Percentiles rank a stretch among this genome's conserved stretches.
Evolutionary conservation across 2,888 invertebrate genomes (phyloP).

Genomic region (Selenia dentaria): DNA sequence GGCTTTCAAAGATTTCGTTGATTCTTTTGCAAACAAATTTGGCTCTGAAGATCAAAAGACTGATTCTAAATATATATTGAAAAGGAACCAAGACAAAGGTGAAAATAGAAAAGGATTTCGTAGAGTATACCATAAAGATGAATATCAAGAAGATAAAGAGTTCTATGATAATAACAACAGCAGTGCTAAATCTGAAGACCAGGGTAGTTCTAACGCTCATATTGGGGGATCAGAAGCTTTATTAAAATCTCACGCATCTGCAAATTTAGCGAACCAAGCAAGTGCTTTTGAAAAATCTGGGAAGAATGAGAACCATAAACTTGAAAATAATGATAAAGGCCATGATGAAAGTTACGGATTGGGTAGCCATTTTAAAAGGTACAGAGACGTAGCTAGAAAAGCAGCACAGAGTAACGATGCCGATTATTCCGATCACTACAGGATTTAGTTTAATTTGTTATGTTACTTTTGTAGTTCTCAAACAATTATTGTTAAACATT

Average conservation of each 20-base stretch:
- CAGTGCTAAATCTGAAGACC: constrained; percentile 52
- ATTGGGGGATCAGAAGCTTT: constrained; percentile 56
- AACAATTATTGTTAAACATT: background rate
- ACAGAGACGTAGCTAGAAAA: constrained; percentile 55
- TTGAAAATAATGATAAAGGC: constrained; percentile 44
- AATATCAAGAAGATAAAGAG: constrained; percentile 71
- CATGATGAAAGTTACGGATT: constrained; percentile 38
- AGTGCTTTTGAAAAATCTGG: constrained; percentile 43
- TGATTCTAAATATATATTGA: constrained; percentile 48
- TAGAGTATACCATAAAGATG: constrained; percentile 71
- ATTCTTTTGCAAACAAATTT: constrained; percentile 65
- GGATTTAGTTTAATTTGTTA: background rate
- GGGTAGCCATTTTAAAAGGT: constrained; percentile 47
- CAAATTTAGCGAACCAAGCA: constrained; percentile 42
- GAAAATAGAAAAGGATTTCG: constrained; percentile 68
- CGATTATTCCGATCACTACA: constrained; percentile 46
- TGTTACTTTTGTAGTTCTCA: background rate
- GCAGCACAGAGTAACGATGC: constrained; percentile 52
- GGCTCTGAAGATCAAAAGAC: constrained; percentile 57
- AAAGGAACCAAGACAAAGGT: constrained; percentile 58
- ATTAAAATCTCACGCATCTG: constrained; percentile 51
- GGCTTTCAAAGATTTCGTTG: constrained; percentile 62
- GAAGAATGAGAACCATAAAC: constrained; percentile 38
- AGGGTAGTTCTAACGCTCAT: constrained; percentile 46
- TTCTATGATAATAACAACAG: constrained; percentile 67